Conservation (phyloP, 2,888 invertebrate genomes). For the Sphaeridia pumilis region DNA sequence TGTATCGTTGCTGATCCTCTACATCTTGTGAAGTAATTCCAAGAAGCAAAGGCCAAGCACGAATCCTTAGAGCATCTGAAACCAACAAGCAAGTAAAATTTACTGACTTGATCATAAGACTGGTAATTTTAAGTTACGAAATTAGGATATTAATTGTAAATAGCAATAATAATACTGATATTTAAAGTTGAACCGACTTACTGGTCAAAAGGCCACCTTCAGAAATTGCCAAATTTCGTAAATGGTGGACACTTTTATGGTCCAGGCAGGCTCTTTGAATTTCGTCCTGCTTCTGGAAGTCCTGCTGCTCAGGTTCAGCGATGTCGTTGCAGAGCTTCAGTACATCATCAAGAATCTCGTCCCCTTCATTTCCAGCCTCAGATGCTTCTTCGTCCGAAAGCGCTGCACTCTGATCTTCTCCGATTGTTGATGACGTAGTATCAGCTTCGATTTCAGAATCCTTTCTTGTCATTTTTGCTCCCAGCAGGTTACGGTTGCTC, state of each 20-base stretch:
- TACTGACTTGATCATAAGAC: background rate
- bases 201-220: constrained; percentile 30
- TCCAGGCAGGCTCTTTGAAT: constrained; percentile 20
- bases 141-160: too few species aligned
- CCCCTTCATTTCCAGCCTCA: background rate
- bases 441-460: background rate
- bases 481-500: background rate
- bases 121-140: background rate
- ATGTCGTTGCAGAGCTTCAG: constrained; percentile 28
- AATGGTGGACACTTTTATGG: constrained; percentile 8
- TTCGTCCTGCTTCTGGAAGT: constrained; percentile 20
- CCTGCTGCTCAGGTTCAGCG: constrained; percentile 21
- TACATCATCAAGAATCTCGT: constrained; percentile 24
- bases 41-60: constrained; percentile 29
- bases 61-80: constrained; percentile 27
- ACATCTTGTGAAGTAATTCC: constrained; percentile 24
- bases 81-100: too few species aligned
- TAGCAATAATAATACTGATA: too few species aligned
- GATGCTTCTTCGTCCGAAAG: constrained; percentile 12
- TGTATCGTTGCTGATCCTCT: constrained; percentile 14
- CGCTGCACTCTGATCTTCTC: constrained; percentile 6
- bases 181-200: too few species aligned
- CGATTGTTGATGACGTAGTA: constrained; percentile 23
- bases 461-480: background rate
- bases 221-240: constrained; percentile 26